A percentile compares a stretch with the other conserved stretches of the same genome.
These are phyloP conservation scores for Larimichthys polyactis DNA, from an alignment of 2,113 vertebrate genomes.

Conservation along the genomic window DNA sequence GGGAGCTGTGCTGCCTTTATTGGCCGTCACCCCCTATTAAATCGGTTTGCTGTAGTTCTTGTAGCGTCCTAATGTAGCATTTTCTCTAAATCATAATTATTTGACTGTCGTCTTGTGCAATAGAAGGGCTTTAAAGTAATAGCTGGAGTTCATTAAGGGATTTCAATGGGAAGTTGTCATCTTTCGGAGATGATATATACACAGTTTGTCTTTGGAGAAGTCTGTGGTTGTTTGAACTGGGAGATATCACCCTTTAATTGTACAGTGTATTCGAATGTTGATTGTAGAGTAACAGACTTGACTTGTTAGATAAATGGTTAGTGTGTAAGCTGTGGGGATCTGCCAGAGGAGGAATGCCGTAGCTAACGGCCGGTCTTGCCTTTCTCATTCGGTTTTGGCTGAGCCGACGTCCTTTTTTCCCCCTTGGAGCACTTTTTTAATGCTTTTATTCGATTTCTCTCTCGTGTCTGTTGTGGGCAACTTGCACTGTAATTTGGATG, in stretches of 20 bases:
- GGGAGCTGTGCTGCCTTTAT: constrained; percentile 17
- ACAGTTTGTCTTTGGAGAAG: background rate
- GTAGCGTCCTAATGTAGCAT: constrained; percentile 35
- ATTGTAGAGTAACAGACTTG: constrained; percentile 31
- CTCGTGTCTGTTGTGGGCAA: constrained; percentile 30
- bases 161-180: background rate
- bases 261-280: constrained; percentile 42
- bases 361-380: constrained; percentile 17
- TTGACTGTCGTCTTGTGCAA: constrained; percentile 67
- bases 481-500: constrained; percentile 47
- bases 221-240: background rate
- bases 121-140: constrained; percentile 47
- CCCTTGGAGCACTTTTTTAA: constrained; percentile 64
- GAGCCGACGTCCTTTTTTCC: constrained; percentile 18
- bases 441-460: constrained; percentile 21
- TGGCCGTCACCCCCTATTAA: background rate
- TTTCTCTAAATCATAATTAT: constrained; percentile 39
- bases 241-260: constrained; percentile 24
- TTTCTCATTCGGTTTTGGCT: constrained; percentile 9
- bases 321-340: constrained; percentile 2
- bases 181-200: background rate
- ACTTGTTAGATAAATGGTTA: constrained; percentile 1
- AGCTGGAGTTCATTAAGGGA: constrained; percentile 12
- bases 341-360: constrained; percentile 14
- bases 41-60: background rate